These are phyloP conservation scores for Trachelus iudaicus DNA, from an alignment of 2,888 invertebrate species.

Conservation along the genomic window DNA sequence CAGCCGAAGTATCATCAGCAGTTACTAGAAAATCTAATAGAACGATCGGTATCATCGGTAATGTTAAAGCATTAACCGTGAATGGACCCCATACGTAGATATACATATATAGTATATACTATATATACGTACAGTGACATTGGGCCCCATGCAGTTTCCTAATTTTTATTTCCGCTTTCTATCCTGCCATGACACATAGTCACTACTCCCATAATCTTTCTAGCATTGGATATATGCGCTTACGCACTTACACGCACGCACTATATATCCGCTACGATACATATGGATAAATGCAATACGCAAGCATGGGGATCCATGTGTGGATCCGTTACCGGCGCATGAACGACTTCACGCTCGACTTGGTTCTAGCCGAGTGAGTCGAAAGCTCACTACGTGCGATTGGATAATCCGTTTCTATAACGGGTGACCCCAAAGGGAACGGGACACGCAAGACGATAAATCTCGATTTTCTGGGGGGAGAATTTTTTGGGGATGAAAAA, in stretches of 20 bases:
- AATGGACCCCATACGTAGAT: background rate
- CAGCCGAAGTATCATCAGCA: background rate
- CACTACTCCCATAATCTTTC: background rate
- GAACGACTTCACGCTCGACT: constrained; percentile 22
- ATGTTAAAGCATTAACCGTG: background rate
- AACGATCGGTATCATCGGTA: background rate
- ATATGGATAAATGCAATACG: background rate
- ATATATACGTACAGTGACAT: background rate
- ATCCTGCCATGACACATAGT: constrained; percentile 11
- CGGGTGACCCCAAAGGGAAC: constrained; percentile 12
- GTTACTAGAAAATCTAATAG: background rate
- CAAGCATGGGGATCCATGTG: background rate
- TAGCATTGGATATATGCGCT: background rate
- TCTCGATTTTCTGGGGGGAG: background rate
- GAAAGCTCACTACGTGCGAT: constrained; percentile 13
- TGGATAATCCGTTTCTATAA: constrained; percentile 41
- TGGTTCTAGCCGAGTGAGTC: constrained; percentile 30
- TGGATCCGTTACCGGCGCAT: background rate
- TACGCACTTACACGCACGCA: background rate
- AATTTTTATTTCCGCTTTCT: constrained; percentile 42
- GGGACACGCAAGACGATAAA: background rate
- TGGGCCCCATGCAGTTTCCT: constrained; percentile 26
- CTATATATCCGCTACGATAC: background rate
- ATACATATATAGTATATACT: background rate
- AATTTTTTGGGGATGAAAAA: background rate